phyloP scores from a whole-genome alignment of 2,797 vertebrate genomes.

The Phoeniculus purpureus region DNA sequence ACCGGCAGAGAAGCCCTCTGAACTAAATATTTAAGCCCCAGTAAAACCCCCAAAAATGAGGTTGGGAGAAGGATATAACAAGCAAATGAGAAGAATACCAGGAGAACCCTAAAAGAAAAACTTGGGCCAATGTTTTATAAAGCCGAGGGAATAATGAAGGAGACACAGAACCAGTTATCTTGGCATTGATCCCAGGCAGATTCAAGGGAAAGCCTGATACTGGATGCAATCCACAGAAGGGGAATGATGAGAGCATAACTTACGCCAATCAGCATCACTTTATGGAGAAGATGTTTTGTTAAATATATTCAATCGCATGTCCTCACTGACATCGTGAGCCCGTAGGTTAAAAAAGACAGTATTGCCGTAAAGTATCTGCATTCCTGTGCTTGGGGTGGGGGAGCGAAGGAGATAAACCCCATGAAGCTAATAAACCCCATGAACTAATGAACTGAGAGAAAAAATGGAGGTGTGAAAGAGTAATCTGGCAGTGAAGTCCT shows the following conservation, averaged over 20 bases:
- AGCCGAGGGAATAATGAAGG: not conserved
- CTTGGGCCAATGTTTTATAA: not conserved
- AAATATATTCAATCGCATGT: not conserved
- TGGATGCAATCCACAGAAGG: not conserved
- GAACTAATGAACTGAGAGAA: not conserved
- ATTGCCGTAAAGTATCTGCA: not conserved
- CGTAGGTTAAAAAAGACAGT: not conserved
- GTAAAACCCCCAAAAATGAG: not conserved
- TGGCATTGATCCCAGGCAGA: slow-evolving; percentile 16
- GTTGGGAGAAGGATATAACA: not conserved
- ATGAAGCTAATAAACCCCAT: too few relatives aligned
- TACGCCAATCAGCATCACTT: slow-evolving; percentile 6
- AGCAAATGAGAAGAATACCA: not conserved
- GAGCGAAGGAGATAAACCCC: not conserved
- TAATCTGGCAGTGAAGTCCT: not conserved
- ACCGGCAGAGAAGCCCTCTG: not conserved
- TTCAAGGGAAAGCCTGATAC: not conserved
- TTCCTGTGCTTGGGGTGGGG: not conserved
- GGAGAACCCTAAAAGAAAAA: not conserved
- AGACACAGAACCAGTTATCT: not conserved
- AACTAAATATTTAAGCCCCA: not conserved
- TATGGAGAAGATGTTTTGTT: not conserved
- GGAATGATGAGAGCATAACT: not conserved
- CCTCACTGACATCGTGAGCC: not conserved
- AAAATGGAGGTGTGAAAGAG: not conserved